Conservation (phyloP, 2,113 vertebrate species). For the Platysternon megacephalum region DNA sequence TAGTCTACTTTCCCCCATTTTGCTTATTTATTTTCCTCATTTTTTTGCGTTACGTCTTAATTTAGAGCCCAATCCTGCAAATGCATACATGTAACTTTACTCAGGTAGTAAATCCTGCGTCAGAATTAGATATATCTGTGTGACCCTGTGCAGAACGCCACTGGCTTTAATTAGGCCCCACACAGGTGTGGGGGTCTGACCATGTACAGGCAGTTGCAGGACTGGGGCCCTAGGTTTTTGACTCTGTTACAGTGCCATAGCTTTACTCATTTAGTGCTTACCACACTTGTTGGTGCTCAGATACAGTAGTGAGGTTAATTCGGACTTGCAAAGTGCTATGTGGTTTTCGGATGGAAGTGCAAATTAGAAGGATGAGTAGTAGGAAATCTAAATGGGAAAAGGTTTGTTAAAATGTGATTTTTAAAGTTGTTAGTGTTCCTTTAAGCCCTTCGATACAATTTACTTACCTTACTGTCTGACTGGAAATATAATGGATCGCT, state of each 20-base stretch:
- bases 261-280: background rate
- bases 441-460: conserved; percentile 15
- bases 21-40: background rate
- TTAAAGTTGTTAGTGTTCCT: background rate
- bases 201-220: background rate
- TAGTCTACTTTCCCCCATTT: background rate
- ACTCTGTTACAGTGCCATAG: accelerated
- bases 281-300: background rate
- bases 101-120: accelerated
- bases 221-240: background rate
- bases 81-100: background rate
- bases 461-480: background rate
- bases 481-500: conserved; percentile 21
- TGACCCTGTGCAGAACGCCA: background rate
- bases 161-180: background rate
- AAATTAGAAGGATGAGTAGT: background rate
- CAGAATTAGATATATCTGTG: background rate
- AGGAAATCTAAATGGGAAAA: background rate
- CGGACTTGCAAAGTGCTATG: background rate
- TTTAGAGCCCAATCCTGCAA: background rate
- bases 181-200: background rate
- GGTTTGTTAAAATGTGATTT: background rate
- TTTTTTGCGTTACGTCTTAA: background rate
- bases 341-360: background rate
- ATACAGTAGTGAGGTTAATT: background rate